These are phyloP conservation scores for Rhyacichthys aspro DNA, from an alignment of 2,797 vertebrate species.

Conservation along the genomic window DNA sequence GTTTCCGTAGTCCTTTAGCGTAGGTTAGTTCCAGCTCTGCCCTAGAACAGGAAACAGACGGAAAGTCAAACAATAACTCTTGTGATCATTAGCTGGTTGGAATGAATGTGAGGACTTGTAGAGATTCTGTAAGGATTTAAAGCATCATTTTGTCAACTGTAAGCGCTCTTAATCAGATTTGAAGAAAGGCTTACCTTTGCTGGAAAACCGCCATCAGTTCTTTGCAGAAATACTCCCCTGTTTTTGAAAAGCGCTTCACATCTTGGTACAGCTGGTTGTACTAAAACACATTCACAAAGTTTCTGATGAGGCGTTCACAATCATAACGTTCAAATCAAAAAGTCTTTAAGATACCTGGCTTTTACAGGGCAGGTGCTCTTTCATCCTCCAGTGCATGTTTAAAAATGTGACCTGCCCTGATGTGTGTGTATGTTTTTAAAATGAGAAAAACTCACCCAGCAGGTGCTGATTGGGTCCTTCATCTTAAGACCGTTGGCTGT, in stretches of 20 bases:
- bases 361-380: not conserved
- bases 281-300: conserved; percentile 71
- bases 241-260: conserved; percentile 87
- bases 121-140: too few relatives aligned
- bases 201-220: conserved; percentile 87
- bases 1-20: conserved; percentile 87
- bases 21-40: conserved; percentile 86
- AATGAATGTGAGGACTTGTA: not conserved
- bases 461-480: conserved; percentile 85
- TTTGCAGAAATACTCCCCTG: conserved; percentile 89
- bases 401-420: conserved; percentile 1
- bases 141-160: too few relatives aligned
- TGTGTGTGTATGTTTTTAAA: conserved; percentile 7
- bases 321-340: too few relatives aligned
- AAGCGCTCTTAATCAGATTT: not conserved
- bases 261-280: conserved; percentile 89
- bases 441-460: conserved; percentile 82
- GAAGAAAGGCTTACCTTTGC: conserved; percentile 80
- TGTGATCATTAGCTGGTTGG: not conserved
- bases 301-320: not conserved
- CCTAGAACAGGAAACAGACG: conserved; percentile 58
- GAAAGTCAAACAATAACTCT: conserved; percentile 56
- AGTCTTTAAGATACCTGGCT: not conserved
- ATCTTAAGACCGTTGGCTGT: conserved; percentile 76
- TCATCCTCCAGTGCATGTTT: conserved; percentile 1